Evolutionary conservation across 2,888 invertebrate genomes (phyloP).

Genomic region (Cheilosia pagana): DNA sequence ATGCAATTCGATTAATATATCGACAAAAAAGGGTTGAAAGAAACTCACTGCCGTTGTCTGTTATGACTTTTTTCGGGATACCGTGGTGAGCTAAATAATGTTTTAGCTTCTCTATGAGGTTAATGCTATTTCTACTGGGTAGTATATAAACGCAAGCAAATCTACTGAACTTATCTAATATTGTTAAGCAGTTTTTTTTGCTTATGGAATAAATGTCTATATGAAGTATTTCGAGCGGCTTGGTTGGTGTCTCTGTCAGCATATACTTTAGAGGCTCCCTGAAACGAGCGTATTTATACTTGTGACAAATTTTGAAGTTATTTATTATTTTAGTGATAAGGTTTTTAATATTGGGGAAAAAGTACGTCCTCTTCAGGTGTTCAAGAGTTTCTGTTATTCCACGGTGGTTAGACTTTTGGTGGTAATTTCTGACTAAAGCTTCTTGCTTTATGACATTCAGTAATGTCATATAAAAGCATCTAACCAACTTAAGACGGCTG

Average conservation of each 20-base stretch:
- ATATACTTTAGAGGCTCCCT: too few relatives aligned
- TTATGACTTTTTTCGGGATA: conserved; percentile 54
- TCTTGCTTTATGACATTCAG: too few relatives aligned
- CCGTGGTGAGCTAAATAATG: conserved; percentile 51
- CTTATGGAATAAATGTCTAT: conserved; percentile 21
- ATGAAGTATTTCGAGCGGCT: conserved; percentile 41
- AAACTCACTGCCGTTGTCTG: conserved; percentile 69
- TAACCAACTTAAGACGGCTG: too few relatives aligned
- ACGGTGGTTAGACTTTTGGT: too few relatives aligned
- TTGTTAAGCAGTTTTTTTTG: conserved; percentile 2
- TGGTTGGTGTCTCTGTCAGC: too few relatives aligned
- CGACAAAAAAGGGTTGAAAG: background rate
- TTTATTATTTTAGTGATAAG: conserved; percentile 12
- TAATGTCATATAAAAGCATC: too few relatives aligned
- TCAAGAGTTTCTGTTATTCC: background rate
- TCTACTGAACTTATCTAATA: conserved; percentile 69
- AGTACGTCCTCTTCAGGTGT: conserved; percentile 38
- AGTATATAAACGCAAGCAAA: conserved; percentile 62
- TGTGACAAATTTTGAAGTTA: too few relatives aligned
- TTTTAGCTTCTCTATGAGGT: conserved; percentile 46
- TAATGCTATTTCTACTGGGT: conserved; percentile 47
- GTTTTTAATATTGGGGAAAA: conserved; percentile 39
- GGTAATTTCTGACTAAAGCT: too few relatives aligned
- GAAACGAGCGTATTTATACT: too few relatives aligned
- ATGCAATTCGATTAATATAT: conserved; percentile 15